Conservation (phyloP, 2,888 invertebrate genomes). For the Entomobrya multifasciata region DNA sequence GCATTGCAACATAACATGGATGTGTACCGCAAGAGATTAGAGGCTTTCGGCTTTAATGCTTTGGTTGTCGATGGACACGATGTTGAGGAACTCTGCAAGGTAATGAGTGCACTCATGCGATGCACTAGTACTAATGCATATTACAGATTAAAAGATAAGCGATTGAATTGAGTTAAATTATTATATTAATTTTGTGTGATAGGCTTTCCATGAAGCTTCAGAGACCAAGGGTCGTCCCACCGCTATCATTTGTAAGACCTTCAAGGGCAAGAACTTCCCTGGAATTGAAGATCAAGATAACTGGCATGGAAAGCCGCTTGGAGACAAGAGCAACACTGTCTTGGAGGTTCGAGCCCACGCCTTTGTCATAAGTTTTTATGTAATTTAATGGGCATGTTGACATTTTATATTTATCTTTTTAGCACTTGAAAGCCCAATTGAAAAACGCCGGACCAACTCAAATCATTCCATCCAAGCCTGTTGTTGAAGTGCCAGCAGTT, state of each 20-base stretch:
- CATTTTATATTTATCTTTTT: conserved; percentile 65
- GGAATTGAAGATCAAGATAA: conserved; percentile 95
- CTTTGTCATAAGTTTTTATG: conserved; percentile 33
- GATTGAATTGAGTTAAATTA: too few relatives aligned
- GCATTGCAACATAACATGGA: conserved; percentile 95
- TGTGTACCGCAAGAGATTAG: conserved; percentile 90
- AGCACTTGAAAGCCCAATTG: conserved; percentile 86
- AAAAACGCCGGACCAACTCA: conserved; percentile 86
- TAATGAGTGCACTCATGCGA: conserved; percentile 75
- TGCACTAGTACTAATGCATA: not conserved
- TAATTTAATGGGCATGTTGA: not conserved
- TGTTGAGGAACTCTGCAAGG: conserved; percentile 92
- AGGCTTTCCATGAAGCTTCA: conserved; percentile 91
- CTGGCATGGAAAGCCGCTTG: conserved; percentile 99
- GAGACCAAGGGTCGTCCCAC: conserved; percentile 91
- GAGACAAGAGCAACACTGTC: conserved; percentile 88
- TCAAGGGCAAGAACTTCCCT: conserved; percentile 94
- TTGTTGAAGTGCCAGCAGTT: conserved; percentile 87
- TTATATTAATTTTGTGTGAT: too few relatives aligned
- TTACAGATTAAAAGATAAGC: not conserved
- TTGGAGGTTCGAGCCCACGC: too few relatives aligned
- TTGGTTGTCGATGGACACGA: conserved; percentile 98
- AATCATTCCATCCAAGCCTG: conserved; percentile 85
- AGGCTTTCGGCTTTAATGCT: conserved; percentile 95
- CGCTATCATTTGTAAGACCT: conserved; percentile 96